These are phyloP conservation scores for Nomada fabriciana DNA, from an alignment of 2,888 invertebrate genomes.

Conservation along the genomic window DNA sequence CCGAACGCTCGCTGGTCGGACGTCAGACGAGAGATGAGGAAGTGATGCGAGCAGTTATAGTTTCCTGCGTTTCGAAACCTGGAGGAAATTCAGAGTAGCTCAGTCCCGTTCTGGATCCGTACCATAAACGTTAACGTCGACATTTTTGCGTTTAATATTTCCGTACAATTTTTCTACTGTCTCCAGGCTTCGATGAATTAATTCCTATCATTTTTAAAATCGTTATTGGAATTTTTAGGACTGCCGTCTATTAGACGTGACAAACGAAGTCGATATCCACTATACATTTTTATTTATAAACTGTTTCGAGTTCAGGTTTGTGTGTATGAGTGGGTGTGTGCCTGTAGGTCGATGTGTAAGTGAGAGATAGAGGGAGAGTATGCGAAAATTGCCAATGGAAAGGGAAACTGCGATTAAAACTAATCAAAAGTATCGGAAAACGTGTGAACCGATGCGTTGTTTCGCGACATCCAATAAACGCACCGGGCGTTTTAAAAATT, in stretches of 20 bases:
- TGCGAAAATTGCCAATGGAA: background rate
- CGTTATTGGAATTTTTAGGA: no score
- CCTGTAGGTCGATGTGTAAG: background rate
- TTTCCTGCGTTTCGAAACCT: conserved; percentile 15
- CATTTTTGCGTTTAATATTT: background rate
- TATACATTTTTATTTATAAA: no score
- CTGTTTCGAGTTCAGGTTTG: no score
- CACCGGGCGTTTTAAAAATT: conserved; percentile 8
- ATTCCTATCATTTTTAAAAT: no score
- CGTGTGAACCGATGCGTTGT: background rate
- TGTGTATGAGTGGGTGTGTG: no score
- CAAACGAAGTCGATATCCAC: no score
- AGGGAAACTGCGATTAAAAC: background rate
- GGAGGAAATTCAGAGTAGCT: conserved; percentile 25
- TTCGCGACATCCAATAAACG: background rate
- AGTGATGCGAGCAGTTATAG: conserved; percentile 43
- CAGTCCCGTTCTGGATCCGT: background rate
- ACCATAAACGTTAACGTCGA: conserved; percentile 4
- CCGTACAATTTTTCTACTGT: background rate
- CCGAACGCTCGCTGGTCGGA: conserved; percentile 32
- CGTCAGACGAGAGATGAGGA: conserved; percentile 43
- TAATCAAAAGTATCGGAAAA: conserved; percentile 18
- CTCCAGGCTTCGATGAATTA: no score
- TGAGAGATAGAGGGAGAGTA: no score
- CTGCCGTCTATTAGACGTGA: no score